Conservation (phyloP, 2,797 vertebrate species). For the Epinephelus malabaricus region DNA sequence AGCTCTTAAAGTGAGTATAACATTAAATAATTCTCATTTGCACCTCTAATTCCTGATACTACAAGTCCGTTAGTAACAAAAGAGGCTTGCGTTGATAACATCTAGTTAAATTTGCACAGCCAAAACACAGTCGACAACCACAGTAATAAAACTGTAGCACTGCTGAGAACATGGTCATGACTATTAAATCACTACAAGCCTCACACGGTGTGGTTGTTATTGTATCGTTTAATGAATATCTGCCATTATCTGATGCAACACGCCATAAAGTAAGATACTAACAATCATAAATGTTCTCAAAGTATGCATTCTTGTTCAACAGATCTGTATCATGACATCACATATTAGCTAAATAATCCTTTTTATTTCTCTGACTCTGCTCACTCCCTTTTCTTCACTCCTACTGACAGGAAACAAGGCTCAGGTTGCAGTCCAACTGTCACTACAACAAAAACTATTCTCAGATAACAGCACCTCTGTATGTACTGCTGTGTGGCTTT, state of each 20-base stretch:
- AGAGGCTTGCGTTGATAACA: not conserved
- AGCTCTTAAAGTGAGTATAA: not conserved
- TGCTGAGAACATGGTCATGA: not conserved
- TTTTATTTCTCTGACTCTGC: not conserved
- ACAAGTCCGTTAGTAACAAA: slow-evolving; percentile 1
- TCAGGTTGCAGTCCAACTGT: slow-evolving; percentile 10
- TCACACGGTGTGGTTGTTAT: not conserved
- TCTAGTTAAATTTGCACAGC: not conserved
- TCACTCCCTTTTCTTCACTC: not conserved
- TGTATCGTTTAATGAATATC: not conserved
- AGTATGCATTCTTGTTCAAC: not conserved
- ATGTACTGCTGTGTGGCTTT: slow-evolving; percentile 13
- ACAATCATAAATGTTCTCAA: not conserved
- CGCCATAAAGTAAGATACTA: not conserved
- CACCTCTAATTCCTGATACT: not conserved
- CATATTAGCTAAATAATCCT: not conserved
- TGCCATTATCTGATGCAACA: not conserved
- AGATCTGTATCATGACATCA: not conserved
- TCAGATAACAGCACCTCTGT: slow-evolving; percentile 15
- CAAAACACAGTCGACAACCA: not conserved
- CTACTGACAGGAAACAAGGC: not conserved
- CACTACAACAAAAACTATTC: not conserved
- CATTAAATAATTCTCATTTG: not conserved
- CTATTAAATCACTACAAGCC: not conserved
- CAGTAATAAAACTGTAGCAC: not conserved